These are phyloP conservation scores for Lasioglossum lativentre DNA, from an alignment of 2,888 invertebrate genomes.

Conservation along the genomic window DNA sequence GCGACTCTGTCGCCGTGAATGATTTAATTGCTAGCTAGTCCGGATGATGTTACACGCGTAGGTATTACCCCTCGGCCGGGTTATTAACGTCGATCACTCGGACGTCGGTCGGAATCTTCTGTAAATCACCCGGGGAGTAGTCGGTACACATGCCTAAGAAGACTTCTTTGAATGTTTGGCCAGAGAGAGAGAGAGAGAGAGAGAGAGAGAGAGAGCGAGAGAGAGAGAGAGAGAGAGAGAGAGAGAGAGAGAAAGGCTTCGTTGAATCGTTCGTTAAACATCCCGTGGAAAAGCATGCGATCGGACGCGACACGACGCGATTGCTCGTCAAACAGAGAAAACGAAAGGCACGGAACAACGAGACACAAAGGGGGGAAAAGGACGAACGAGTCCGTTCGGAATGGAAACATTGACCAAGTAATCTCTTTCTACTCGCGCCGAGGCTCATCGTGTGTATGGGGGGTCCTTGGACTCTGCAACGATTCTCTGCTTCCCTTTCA, in stretches of 20 bases:
- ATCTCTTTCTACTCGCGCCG: not conserved
- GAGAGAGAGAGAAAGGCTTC: too few relatives aligned
- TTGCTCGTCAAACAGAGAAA: not conserved
- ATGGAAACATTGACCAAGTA: conserved; percentile 6
- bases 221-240: not conserved
- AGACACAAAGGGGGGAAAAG: not conserved
- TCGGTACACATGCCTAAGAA: not conserved
- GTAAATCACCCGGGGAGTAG: not conserved
- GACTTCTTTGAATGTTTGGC: not conserved
- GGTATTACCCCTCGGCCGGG: not conserved
- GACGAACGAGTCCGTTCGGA: not conserved
- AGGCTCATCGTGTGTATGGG: not conserved
- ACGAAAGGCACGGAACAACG: not conserved
- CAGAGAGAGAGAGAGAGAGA: not conserved
- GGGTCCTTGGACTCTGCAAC: not conserved
- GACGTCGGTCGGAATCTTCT: not conserved
- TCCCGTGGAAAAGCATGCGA: not conserved
- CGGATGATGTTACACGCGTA: not conserved
- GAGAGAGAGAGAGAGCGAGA: not conserved
- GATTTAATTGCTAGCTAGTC: not conserved
- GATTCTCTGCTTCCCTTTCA: not conserved
- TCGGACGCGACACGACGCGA: not conserved
- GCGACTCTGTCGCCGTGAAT: not conserved
- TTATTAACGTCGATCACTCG: not conserved
- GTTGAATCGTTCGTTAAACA: not conserved